phyloP scores from a whole-genome alignment of 2,797 vertebrate species.

The Lindbergichthys nudifrons region DNA sequence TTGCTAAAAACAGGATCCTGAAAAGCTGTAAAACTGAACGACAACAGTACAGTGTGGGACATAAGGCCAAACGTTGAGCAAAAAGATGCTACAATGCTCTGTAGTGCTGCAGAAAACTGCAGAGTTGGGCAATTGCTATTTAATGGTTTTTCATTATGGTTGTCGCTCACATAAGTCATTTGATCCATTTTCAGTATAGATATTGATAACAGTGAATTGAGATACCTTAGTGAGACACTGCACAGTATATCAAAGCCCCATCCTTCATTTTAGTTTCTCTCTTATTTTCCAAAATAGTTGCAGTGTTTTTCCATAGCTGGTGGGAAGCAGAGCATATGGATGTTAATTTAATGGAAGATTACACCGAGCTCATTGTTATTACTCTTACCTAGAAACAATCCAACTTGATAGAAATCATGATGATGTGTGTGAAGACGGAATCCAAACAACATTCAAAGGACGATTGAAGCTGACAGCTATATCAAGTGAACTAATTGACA shows the following conservation, averaged over 20 bases:
- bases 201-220: not conserved
- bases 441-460: conserved; percentile 30
- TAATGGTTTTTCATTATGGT: not conserved
- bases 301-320: conserved; percentile 6
- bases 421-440: conserved; percentile 35
- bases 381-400: conserved; percentile 29
- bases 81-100: too few relatives aligned
- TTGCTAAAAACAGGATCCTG: too few relatives aligned
- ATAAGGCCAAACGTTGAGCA: too few relatives aligned
- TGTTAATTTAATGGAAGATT: conserved; percentile 33
- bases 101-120: too few relatives aligned
- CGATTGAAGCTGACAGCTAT: conserved; percentile 56
- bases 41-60: too few relatives aligned
- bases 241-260: not conserved
- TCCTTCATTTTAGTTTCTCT: not conserved
- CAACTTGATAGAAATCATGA: conserved; percentile 48
- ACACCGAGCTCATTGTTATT: conserved; percentile 31
- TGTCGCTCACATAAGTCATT: not conserved
- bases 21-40: too few relatives aligned
- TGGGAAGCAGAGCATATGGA: conserved; percentile 30
- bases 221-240: not conserved
- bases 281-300: conserved; percentile 1
- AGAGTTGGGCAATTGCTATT: not conserved
- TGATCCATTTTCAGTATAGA: not conserved
- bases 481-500: conserved; percentile 61